These are phyloP conservation scores for Aradophagus sp. DNA, from an alignment of 1,140 invertebrate genomes.

Conservation along the genomic window DNA sequence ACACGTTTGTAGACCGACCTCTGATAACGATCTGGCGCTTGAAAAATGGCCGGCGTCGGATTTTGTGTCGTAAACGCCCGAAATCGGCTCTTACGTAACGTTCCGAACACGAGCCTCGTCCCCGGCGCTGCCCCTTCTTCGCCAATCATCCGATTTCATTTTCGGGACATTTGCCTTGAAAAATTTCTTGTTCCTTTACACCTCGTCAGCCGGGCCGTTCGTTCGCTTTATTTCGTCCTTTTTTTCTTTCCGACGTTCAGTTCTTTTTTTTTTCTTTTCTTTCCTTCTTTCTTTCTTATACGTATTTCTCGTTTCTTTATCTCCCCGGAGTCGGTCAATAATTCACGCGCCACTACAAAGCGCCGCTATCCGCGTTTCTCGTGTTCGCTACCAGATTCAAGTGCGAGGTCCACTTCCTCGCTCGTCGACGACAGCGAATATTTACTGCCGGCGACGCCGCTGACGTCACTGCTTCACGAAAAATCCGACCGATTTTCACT, in stretches of 20 bases:
- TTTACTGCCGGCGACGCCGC: slow-evolving; percentile 59
- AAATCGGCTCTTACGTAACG: slow-evolving; percentile 33
- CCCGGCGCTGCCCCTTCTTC: slow-evolving; percentile 1
- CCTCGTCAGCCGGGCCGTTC: slow-evolving; percentile 21
- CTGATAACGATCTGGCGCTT: slow-evolving; percentile 34
- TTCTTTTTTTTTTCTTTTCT: too few species aligned
- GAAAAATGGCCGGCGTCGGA: slow-evolving; percentile 31
- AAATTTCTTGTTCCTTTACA: slow-evolving; percentile 40
- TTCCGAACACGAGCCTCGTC: not conserved
- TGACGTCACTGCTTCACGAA: slow-evolving; percentile 20
- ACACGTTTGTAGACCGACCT: slow-evolving; percentile 41
- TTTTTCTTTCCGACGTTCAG: slow-evolving; percentile 13
- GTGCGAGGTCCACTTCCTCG: slow-evolving; percentile 47
- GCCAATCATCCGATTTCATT: slow-evolving; percentile 2
- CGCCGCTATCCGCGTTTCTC: slow-evolving; percentile 63
- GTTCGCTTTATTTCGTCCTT: too few species aligned
- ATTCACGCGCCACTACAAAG: slow-evolving; percentile 53
- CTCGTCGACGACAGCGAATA: slow-evolving; percentile 64
- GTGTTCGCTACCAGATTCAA: slow-evolving; percentile 61
- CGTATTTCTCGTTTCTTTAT: too few species aligned
- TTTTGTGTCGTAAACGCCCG: slow-evolving; percentile 42
- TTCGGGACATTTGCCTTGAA: not conserved
- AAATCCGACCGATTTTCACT: not conserved
- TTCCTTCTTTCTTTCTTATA: too few species aligned
- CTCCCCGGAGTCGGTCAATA: slow-evolving; percentile 18